Base-by-base conservation (phyloP, 1,140 invertebrate species). In the Agrilus planipennis region DNA sequence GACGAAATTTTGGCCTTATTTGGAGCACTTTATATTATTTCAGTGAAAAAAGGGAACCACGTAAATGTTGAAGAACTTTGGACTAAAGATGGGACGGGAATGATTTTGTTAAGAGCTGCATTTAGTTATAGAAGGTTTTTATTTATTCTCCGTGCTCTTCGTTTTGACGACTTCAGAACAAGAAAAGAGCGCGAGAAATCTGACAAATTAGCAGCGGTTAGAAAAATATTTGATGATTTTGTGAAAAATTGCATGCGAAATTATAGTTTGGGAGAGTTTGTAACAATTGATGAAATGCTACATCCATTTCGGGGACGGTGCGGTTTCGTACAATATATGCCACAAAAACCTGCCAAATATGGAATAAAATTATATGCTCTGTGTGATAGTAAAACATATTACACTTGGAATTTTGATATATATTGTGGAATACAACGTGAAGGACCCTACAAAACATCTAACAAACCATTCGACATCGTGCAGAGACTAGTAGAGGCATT, bases 311-410 rank as follows among this genome's bases (percentile, higher is more conserved):
- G 58, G 28, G 59, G 61, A 16, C 31, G 55, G 28, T 65, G 60
- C 37, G 21, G 23, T 18, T 69, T 68, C 41, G 47, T 55, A 31
- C 51, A 61, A 34, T 68, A 66, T 46, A 65, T 70, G 19, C 60
- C 62, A 4, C 55, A 53, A 27, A 69, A 71, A 56, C 65, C 67
- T 2, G 53, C 51, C 28, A 68, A 65, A 45, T 70, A 65, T 50
- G 65, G 61, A 2, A 52, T 42, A 34, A 49, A 39, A 17, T 49
- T 38, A 22, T 20, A 51, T 27, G 35, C 21, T 2, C 27, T 38
- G n/a, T 38, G 21, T 27, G 21, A 38, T 21, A 22, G 12, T 4
- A 38, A 25, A 38, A 2, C 2, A 15, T 38, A 23, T 23, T 38
- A 22, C 15, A 46, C 52, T 12, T 16, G 45, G 18, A 49, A 50